Evolutionary conservation across 2,888 invertebrate species (phyloP), one percentile per base, ranked within the genome.

Genomic region (Isoperla grammatica): DNA sequence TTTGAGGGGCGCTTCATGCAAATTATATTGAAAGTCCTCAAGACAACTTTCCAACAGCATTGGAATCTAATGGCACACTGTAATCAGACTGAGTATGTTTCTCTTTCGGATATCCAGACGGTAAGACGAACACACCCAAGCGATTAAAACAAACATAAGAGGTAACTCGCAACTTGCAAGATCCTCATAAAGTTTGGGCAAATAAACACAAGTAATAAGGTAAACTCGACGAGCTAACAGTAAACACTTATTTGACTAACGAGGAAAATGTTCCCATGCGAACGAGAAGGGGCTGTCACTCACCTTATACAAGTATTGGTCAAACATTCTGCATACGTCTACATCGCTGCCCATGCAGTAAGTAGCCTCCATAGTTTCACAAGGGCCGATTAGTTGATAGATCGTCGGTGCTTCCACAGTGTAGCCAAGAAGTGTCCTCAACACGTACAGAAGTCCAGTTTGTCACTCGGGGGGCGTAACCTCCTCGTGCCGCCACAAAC

Each of bases 231-330:
- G 29, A 4, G 29, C 5, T 4, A 29, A 29, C 29, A 8, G 29
- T 29, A 29, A 29, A 29, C 29, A 29, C 8, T 29, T 29, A 29
- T 29, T 29, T 29, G 29, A 29, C 29, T 29, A 29, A 29, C 5
- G 29, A 29, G 8, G 29, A 29, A 4, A 29, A 8, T 6, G 8
- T 8, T 29, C 29, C 29, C 29, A 29, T 29, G 29, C 29, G 29
- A 29, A 8, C 29, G 29, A 29, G 8, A 4, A 6, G 5, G 29
- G 48, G 17, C n/a, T 12, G 17, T n/a, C 19, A 69, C 72, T 71
- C 74, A 82, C 83, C 82, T 83, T 83, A 74, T 82, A 82, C 67
- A 81, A 75, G 73, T 82, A 83, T 76, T 82, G 82, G 73, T 83
- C 82, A 71, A 82, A 83, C 82, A 83, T 82, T 72, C 82, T 79